Evolutionary conservation across 64 coral and sea anemone species (phyloP).

Genomic region (Stichodactyla helianthus): DNA sequence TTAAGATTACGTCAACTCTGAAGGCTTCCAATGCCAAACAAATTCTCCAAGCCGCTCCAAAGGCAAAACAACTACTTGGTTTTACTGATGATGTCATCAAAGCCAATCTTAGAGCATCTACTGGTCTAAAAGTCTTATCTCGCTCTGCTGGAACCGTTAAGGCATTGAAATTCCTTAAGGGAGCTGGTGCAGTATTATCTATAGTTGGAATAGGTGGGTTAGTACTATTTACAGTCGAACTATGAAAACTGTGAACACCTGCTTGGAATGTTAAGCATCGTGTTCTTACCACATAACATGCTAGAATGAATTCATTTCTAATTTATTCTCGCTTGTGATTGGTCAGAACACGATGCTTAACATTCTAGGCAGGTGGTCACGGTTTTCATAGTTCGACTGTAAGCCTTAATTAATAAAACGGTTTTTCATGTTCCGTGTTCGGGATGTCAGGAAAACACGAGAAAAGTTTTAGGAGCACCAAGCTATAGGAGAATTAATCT

Average conservation of each 20-base stretch:
- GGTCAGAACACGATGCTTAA: too few relatives aligned
- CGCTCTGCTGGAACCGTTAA: not conserved
- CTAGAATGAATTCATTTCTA: too few relatives aligned
- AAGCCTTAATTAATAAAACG: too few relatives aligned
- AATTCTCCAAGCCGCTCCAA: not conserved
- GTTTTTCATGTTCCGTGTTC: too few relatives aligned
- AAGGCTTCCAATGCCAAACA: not conserved
- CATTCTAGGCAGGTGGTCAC: too few relatives aligned
- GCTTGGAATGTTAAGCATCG: too few relatives aligned
- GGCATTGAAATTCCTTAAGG: not conserved
- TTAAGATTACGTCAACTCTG: not conserved
- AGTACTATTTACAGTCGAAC: not conserved
- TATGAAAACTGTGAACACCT: not conserved
- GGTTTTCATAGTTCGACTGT: too few relatives aligned
- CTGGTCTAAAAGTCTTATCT: not conserved
- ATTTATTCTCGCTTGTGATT: too few relatives aligned
- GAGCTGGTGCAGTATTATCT: not conserved
- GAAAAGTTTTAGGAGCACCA: too few relatives aligned
- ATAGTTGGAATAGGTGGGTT: not conserved
- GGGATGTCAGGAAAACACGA: too few relatives aligned
- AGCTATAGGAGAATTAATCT: too few relatives aligned
- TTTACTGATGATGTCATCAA: constrained; percentile 8
- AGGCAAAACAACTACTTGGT: not conserved
- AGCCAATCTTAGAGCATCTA: not conserved
- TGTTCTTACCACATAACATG: too few relatives aligned